A percentile compares a stretch with the other conserved stretches of the same genome.
These are phyloP conservation scores for Camponotus vicinus DNA, from an alignment of 1,140 invertebrate species.

Conservation along the genomic window DNA sequence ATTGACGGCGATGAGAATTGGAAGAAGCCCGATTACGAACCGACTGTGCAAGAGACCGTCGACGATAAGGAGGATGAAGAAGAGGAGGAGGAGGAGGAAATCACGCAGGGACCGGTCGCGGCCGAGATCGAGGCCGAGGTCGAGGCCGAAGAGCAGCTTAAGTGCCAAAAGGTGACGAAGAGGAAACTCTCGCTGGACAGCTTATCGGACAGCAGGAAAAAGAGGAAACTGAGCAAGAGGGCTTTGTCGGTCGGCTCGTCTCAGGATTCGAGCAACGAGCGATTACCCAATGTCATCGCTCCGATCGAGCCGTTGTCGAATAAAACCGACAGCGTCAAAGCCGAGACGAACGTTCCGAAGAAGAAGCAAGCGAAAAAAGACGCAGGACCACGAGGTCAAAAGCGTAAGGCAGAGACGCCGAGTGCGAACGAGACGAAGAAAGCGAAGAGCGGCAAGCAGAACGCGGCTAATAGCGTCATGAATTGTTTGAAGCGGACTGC, in stretches of 20 bases:
- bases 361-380: slow-evolving; percentile 79
- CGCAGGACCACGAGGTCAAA: slow-evolving; percentile 53
- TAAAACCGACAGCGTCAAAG: slow-evolving; percentile 56
- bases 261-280: slow-evolving; percentile 63
- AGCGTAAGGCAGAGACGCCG: slow-evolving; percentile 72
- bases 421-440: slow-evolving; percentile 75
- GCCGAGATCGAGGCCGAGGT: slow-evolving; percentile 27
- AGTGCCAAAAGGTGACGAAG: slow-evolving; percentile 86
- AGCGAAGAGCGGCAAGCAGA: slow-evolving; percentile 73
- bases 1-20: slow-evolving; percentile 78
- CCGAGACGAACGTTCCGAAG: slow-evolving; percentile 62
- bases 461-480: slow-evolving; percentile 43
- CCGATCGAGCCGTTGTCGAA: slow-evolving; percentile 57
- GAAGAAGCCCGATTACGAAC: slow-evolving; percentile 84
- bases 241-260: slow-evolving; percentile 80
- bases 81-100: slow-evolving; percentile 53
- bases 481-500: slow-evolving; percentile 79
- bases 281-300: slow-evolving; percentile 44
- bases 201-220: slow-evolving; percentile 79
- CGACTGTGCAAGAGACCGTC: slow-evolving; percentile 80
- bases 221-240: slow-evolving; percentile 81
- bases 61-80: slow-evolving; percentile 71
- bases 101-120: slow-evolving; percentile 31
- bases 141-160: slow-evolving; percentile 82
- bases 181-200: slow-evolving; percentile 83